A percentile compares a stretch with the other conserved stretches of the same genome.
Conservation (phyloP, 2,797 vertebrate genomes). For the Rhabdophis nuchalis region DNA sequence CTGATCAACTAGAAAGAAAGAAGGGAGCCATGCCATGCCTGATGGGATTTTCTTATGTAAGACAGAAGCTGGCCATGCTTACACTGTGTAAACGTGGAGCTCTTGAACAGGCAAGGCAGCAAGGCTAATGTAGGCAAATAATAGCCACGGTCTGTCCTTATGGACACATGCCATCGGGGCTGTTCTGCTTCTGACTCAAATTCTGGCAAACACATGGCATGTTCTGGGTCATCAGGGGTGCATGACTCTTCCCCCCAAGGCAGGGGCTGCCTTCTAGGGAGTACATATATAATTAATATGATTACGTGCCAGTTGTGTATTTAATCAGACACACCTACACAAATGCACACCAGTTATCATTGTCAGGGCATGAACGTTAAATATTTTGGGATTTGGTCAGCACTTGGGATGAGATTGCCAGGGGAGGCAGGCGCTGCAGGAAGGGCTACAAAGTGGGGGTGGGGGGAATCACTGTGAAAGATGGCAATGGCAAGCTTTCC, state of each 20-base stretch:
- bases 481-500: neutral
- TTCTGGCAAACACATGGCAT: neutral
- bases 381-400: neutral
- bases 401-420: neutral
- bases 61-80: neutral
- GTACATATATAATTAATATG: neutral
- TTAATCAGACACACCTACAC: neutral
- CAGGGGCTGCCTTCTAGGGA: neutral
- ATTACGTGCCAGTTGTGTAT: neutral
- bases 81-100: neutral
- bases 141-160: neutral
- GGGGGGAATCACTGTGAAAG: neutral
- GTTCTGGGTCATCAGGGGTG: neutral
- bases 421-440: neutral
- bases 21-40: neutral
- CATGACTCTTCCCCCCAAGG: neutral
- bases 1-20: neutral
- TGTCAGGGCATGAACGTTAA: neutral
- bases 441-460: neutral
- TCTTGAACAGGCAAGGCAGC: neutral
- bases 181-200: neutral
- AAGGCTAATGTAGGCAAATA: neutral
- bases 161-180: fast-evolving
- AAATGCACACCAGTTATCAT: neutral
- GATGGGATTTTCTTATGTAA: neutral